Base-by-base conservation (phyloP, 2,797 vertebrate species). In the Naso thynnoides region DNA sequence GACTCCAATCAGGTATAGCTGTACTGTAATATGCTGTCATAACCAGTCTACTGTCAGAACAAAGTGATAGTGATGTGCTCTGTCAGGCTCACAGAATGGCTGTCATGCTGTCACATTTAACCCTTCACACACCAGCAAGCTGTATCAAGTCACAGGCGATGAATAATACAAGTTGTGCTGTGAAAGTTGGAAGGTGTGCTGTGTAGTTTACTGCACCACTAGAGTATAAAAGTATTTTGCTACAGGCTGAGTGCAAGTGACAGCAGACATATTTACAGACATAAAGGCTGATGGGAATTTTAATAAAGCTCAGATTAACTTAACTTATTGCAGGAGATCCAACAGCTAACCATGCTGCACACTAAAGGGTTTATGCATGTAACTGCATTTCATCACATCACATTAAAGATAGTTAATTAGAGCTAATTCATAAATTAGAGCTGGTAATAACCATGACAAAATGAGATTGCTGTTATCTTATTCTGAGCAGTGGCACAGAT, bases 401-500 rank as follows among this genome's bases (percentile, higher is more conserved):
- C 50, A 52, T 19, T 19, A 48, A 48, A 57, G 66, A 67, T 56
- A 68, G 62, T 76, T 91, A 88, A 92, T 92, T 86, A 82, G 73
- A 70, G 71, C 68, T 83, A 78, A 85, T 87, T 89, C 81, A 88
- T 89, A 92, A 90, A 90, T 90, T 85, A 91, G 81, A 81, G 73
- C 70, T 73, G 69, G 80, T 80, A 85, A 85, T 87, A 80, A 75
- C 68, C 38, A 33, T 79, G 68, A 85, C 80, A 84, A 73, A 89
- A 83, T 81, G 68, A 79, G 57, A 86, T 87, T 79, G 71, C 74
- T 33, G 59, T 74, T 79, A 77, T 85, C 59, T 63, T 79, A 77
- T 64, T 83, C 74, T 59, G 54, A 77, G 79, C 63, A 24, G 70
- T 72, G 73, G 56, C 79, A 86, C 75, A 81, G 83, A 87, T 82